Evolutionary conservation across 2,888 invertebrate species (phyloP).

Genomic region (Nipponacmea schrenckii): DNA sequence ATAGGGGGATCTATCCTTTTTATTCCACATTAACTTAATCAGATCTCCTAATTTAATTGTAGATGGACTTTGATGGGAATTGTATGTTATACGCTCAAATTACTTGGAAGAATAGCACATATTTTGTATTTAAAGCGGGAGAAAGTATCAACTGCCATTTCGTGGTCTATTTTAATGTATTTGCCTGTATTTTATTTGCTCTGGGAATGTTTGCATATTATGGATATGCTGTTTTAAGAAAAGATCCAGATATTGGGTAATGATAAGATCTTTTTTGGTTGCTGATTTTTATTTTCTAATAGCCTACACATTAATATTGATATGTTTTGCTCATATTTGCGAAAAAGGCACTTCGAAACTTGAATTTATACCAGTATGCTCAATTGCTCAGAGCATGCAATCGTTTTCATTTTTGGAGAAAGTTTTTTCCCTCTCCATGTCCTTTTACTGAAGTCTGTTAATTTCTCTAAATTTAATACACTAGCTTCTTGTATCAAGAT

Average conservation of each 20-base stretch:
- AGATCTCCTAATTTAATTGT: slow-evolving; percentile 22
- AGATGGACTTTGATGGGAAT: slow-evolving; percentile 45
- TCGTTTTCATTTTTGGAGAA: too few species aligned
- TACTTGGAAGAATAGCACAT: slow-evolving; percentile 33
- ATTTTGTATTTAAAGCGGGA: slow-evolving; percentile 27
- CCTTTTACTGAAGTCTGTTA: background rate
- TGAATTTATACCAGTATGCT: too few species aligned
- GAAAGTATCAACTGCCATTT: slow-evolving; percentile 42
- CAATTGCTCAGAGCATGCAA: too few species aligned
- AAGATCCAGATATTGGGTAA: slow-evolving; percentile 49
- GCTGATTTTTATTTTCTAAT: background rate
- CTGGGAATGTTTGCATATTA: slow-evolving; percentile 42
- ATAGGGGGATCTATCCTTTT: too few species aligned
- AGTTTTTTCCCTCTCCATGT: background rate
- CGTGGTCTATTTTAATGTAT: slow-evolving; percentile 45
- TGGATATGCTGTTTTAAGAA: slow-evolving; percentile 41
- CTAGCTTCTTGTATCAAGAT: too few species aligned
- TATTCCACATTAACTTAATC: too few species aligned
- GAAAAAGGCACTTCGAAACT: too few species aligned
- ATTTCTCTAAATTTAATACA: background rate
- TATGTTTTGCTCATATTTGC: background rate
- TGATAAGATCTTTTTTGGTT: background rate
- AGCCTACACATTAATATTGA: background rate
- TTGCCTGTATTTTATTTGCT: slow-evolving; percentile 49
- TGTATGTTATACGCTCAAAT: slow-evolving; percentile 48